These are phyloP conservation scores for Brachypteracias leptosomus DNA, from an alignment of 2,113 vertebrate species.

Conservation along the genomic window DNA sequence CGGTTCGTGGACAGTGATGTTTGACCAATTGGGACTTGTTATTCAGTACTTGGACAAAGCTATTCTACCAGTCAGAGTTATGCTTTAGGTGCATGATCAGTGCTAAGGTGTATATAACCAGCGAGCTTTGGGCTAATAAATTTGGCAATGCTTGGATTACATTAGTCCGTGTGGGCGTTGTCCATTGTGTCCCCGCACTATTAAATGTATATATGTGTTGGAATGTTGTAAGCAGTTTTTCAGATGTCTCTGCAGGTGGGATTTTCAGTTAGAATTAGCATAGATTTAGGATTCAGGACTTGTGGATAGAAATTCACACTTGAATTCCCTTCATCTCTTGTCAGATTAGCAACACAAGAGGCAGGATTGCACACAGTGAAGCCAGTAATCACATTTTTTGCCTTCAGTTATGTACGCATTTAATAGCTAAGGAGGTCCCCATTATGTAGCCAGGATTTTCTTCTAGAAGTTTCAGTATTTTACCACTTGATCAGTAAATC, in stretches of 20 bases:
- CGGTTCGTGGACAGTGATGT: too few relatives aligned
- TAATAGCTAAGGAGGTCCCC: background rate
- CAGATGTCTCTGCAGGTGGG: background rate
- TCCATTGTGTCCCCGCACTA: too few relatives aligned
- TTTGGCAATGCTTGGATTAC: too few relatives aligned
- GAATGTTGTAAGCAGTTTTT: background rate
- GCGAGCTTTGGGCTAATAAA: too few relatives aligned
- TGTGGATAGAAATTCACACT: background rate
- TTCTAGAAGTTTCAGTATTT: background rate
- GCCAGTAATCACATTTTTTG: background rate
- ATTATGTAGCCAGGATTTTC: background rate
- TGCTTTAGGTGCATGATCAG: too few relatives aligned
- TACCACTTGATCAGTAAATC: background rate
- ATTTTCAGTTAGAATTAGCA: background rate
- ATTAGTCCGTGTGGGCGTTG: too few relatives aligned
- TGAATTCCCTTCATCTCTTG: background rate
- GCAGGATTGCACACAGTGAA: background rate
- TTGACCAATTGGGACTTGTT: too few relatives aligned
- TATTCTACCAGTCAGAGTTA: too few relatives aligned
- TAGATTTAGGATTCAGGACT: background rate
- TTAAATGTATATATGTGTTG: background rate
- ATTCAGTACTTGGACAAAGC: too few relatives aligned
- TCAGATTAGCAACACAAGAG: background rate
- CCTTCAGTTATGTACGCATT: background rate
- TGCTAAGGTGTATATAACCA: too few relatives aligned